A percentile compares a stretch with the other conserved stretches of the same genome.
Conservation (phyloP, 2,797 vertebrate species). For the Huso huso region DNA sequence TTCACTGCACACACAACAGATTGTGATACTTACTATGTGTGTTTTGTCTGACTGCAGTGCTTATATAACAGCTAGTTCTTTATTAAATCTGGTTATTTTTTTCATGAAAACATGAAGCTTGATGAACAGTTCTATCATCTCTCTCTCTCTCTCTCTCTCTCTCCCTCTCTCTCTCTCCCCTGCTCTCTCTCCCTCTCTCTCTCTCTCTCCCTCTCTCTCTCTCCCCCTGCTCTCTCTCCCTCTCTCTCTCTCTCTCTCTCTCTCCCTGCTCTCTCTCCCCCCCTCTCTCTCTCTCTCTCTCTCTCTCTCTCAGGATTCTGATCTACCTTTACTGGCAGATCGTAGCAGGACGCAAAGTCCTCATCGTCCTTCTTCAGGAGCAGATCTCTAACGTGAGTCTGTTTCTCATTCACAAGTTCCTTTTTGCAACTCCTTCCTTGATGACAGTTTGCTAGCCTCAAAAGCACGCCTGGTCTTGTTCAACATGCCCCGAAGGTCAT, state of each 20-base stretch:
- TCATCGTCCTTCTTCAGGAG: constrained; percentile 55
- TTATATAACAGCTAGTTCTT: no score
- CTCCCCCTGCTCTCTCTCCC: background rate
- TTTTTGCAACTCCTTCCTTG: background rate
- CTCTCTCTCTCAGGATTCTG: constrained; percentile 60
- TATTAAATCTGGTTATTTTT: no score
- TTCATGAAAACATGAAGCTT: no score
- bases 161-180: background rate
- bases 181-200: no score
- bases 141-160: background rate
- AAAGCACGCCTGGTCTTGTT: no score
- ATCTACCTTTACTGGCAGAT: constrained; percentile 82
- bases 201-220: no score
- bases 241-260: constrained; percentile 2
- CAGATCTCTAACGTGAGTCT: constrained; percentile 74
- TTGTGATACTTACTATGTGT: no score
- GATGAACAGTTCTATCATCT: background rate
- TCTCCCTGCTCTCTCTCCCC: background rate
- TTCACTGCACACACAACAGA: no score
- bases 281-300: background rate
- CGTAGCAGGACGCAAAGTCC: constrained; percentile 68
- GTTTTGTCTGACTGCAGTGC: no score
- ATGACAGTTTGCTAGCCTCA: no score
- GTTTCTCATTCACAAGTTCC: background rate
- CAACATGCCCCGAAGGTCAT: no score